These are phyloP conservation scores for Vanacampus margaritifer DNA, from an alignment of 2,113 vertebrate genomes.

Conservation along the genomic window DNA sequence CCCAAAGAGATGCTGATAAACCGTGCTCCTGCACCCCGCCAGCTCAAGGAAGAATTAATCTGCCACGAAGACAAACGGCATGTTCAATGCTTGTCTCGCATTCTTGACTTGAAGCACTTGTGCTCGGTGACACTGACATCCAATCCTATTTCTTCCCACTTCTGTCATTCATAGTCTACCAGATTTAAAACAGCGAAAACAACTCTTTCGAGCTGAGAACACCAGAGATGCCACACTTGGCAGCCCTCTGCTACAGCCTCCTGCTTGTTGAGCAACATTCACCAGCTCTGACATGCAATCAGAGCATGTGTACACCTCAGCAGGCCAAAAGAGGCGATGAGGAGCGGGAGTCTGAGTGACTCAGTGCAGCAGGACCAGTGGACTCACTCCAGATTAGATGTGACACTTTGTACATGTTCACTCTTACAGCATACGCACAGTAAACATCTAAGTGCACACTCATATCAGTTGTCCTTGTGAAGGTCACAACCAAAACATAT, in stretches of 20 bases:
- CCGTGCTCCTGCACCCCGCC: slow-evolving; percentile 11
- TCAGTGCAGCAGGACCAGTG: slow-evolving; percentile 10
- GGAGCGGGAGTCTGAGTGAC: slow-evolving; percentile 16
- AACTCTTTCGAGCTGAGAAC: slow-evolving; percentile 35
- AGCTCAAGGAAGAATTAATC: slow-evolving; percentile 31
- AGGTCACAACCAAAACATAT: slow-evolving; percentile 15
- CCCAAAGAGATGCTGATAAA: background rate
- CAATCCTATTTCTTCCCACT: slow-evolving; percentile 42
- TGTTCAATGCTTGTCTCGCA: slow-evolving; percentile 28
- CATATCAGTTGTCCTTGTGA: background rate
- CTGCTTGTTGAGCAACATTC: slow-evolving; percentile 41
- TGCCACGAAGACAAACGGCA: slow-evolving; percentile 35
- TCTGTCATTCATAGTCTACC: slow-evolving; percentile 44
- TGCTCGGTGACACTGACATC: slow-evolving; percentile 37
- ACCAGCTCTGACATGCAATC: slow-evolving; percentile 65
- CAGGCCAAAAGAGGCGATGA: slow-evolving; percentile 16
- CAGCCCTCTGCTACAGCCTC: slow-evolving; percentile 7
- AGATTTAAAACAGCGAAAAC: slow-evolving; percentile 19
- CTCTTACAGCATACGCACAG: background rate
- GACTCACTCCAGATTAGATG: slow-evolving; percentile 47
- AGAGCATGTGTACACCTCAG: slow-evolving; percentile 29
- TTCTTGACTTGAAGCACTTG: slow-evolving; percentile 19
- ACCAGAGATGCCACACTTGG: slow-evolving; percentile 21
- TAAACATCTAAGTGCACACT: background rate
- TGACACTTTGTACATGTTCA: slow-evolving; percentile 45